These are phyloP conservation scores for Trichomycterus rosablanca DNA, from an alignment of 2,113 vertebrate species.

Conservation along the genomic window DNA sequence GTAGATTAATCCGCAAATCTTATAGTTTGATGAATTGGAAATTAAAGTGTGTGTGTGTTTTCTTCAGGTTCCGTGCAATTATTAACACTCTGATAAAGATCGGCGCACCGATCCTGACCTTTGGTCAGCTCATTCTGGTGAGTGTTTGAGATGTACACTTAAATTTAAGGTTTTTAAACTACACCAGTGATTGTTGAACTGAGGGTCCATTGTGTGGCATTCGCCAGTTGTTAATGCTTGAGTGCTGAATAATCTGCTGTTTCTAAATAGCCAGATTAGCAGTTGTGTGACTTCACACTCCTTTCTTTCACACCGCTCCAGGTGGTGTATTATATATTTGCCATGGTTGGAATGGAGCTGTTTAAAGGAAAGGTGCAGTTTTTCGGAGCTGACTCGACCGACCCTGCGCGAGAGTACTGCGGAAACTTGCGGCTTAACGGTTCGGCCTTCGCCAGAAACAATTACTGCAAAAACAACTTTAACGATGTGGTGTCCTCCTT, in stretches of 20 bases:
- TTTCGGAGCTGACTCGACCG: constrained; percentile 45
- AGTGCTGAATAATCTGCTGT: too few species aligned
- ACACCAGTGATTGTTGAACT: too few species aligned
- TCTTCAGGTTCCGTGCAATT: constrained; percentile 78
- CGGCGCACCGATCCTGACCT: constrained; percentile 82
- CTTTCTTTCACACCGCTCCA: constrained; percentile 32
- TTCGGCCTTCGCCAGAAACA: constrained; percentile 70
- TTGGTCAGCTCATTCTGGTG: constrained; percentile 84
- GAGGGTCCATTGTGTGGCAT: too few species aligned
- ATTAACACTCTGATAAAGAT: constrained; percentile 89
- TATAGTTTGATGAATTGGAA: too few species aligned
- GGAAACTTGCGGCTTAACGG: constrained; percentile 75
- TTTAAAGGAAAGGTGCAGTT: constrained; percentile 80
- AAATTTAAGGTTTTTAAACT: too few species aligned
- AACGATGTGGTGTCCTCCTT: constrained; percentile 78
- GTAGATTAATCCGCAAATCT: too few species aligned
- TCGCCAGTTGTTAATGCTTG: too few species aligned
- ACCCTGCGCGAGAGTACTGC: constrained; percentile 64
- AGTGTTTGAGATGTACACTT: too few species aligned
- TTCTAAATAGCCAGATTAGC: background rate
- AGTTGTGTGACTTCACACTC: too few species aligned
- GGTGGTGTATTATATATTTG: constrained; percentile 91
- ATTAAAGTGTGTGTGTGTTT: constrained; percentile 10
- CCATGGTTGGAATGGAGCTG: constrained; percentile 87
- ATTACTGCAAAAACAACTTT: constrained; percentile 95